Base-by-base conservation (phyloP, 2,888 invertebrate genomes). In the Ochropacha duplaris region DNA sequence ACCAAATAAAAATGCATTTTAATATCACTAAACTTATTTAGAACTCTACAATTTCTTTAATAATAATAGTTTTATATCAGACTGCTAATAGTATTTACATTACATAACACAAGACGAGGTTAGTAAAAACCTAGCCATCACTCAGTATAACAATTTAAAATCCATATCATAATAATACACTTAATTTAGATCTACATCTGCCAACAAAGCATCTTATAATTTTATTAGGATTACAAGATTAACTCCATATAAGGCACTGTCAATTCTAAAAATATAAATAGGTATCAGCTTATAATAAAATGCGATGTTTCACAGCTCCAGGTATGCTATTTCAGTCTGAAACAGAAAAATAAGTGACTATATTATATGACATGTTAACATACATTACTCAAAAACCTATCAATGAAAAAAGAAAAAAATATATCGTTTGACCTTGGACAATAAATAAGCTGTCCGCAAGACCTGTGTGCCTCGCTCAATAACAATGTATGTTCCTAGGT, bases 21-120 rank as follows among this genome's bases (percentile, higher is more conserved):
- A 9, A 31, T 31, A 24, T 31, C 2, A 36, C 14, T n/a, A n/a
- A 14, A 36, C 80, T 86, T 86, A 86, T 84, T 86, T 65, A 78
- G 82, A 83, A 84, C 82, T 81, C 83, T 68, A 71, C 65, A 65
- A 80, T 81, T 78, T 84, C 74, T 58, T 66, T 69, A 66, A 62
- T 62, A 49, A 62, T 60, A 65, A 50, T 59, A 57, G 57, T n/a
- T n/a, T n/a, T n/a, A n/a, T n/a, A n/a, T n/a, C 58, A 61, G 64
- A 74, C 68, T 60, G 69, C 61, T 57, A 59, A 24, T 64, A 69
- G 4, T 31, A 31, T 59, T 71, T 61, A n/a, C 36, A 36, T 14
- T 2, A 44, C 39, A 44, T 19, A 59, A 54, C 61, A 62, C 54
- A 56, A n/a, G n/a, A 61, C 65, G 66, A 63, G 59, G 22, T 26